These are phyloP conservation scores for Uria lomvia DNA, from an alignment of 2,113 vertebrate species.

Conservation along the genomic window DNA sequence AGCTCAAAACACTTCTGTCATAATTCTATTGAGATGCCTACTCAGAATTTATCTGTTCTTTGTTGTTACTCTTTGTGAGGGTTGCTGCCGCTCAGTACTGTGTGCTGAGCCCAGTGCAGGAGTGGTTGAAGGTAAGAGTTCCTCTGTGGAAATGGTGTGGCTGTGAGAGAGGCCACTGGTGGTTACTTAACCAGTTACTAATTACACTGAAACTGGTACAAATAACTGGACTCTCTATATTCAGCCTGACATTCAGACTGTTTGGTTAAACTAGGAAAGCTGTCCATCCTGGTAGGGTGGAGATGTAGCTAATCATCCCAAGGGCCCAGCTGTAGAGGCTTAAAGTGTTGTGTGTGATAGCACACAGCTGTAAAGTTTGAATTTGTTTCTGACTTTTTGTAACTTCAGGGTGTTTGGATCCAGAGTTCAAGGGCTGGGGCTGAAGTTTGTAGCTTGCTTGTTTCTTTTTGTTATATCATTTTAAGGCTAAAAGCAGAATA, in stretches of 20 bases:
- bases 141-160: not conserved
- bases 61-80: not conserved
- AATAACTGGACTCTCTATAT: not conserved
- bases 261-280: not conserved
- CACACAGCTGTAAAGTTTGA: not conserved
- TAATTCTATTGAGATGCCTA: not conserved
- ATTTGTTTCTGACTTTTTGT: not conserved
- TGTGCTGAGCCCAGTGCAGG: not conserved
- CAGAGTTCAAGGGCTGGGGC: not conserved
- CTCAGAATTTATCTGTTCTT: not conserved
- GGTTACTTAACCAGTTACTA: not conserved
- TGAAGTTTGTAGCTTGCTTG: not conserved
- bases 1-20: not conserved
- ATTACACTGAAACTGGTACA: not conserved
- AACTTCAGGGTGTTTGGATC: not conserved
- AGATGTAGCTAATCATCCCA: not conserved
- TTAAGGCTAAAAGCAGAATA: not conserved
- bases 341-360: not conserved
- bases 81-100: not conserved
- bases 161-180: not conserved
- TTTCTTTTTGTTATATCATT: not conserved
- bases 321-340: not conserved
- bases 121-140: not conserved
- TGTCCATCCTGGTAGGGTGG: not conserved
- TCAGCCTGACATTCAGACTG: not conserved